Conservation (phyloP, 1,140 invertebrate species). For the Drosophila gunungcola region DNA sequence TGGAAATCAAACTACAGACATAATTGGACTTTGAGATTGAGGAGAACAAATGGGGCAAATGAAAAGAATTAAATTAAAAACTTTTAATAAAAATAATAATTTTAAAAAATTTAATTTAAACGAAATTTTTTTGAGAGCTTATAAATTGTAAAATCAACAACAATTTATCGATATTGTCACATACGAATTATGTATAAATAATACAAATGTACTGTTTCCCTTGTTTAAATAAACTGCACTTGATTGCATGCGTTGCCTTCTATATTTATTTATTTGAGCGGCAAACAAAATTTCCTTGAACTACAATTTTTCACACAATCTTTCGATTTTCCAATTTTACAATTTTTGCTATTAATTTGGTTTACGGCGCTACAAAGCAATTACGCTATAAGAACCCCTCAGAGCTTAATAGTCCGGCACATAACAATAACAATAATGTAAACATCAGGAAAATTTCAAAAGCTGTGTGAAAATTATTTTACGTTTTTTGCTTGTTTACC, state of each 20-base stretch:
- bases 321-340: constrained; percentile 44
- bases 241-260: not conserved
- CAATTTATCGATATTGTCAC: constrained; percentile 34
- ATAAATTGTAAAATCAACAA: too few species aligned
- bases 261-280: constrained; percentile 19
- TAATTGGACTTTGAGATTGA: constrained; percentile 22
- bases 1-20: constrained; percentile 8
- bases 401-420: constrained; percentile 38
- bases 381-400: constrained; percentile 35
- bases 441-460: constrained; percentile 8
- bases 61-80: constrained; percentile 3
- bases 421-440: constrained; percentile 51
- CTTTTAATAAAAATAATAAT: not conserved
- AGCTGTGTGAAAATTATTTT: constrained; percentile 38
- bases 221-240: constrained; percentile 7
- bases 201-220: constrained; percentile 9
- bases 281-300: constrained; percentile 5
- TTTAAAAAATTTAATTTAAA: constrained; percentile 19
- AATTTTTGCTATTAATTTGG: constrained; percentile 47
- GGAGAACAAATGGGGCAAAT: not conserved
- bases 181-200: constrained; percentile 23
- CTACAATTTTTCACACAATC: not conserved
- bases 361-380: constrained; percentile 39
- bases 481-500: constrained; percentile 47
- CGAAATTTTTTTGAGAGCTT: not conserved